Conservation (phyloP, 1,140 invertebrate genomes). For the Drosophila rhopaloa region DNA sequence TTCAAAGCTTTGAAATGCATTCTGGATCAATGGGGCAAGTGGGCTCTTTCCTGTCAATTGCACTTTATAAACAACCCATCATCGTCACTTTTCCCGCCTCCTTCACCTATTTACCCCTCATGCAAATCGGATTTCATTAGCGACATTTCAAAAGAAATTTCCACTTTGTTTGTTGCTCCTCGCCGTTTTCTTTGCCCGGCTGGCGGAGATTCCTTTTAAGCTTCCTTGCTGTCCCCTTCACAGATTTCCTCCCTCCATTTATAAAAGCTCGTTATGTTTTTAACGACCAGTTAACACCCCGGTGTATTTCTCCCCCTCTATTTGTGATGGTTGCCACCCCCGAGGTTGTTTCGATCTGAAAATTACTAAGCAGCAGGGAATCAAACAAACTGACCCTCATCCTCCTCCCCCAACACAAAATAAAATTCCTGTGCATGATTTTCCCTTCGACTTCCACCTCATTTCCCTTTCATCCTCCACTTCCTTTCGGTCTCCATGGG, state of each 20-base stretch:
- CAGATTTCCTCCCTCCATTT: slow-evolving; percentile 7
- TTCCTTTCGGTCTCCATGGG: slow-evolving; percentile 28
- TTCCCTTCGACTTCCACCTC: slow-evolving; percentile 26
- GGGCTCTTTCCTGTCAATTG: slow-evolving; percentile 30
- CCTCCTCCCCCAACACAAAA: slow-evolving; percentile 1
- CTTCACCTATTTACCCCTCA: neutral
- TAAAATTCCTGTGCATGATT: slow-evolving; percentile 34
- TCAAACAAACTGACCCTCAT: slow-evolving; percentile 72
- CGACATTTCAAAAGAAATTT: slow-evolving; percentile 69
- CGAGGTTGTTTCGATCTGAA: slow-evolving; percentile 50
- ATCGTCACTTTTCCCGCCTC: neutral
- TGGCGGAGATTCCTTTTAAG: slow-evolving; percentile 13
- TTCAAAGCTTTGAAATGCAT: slow-evolving; percentile 33
- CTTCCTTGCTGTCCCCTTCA: neutral
- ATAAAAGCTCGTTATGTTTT: slow-evolving; percentile 59
- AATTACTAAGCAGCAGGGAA: slow-evolving; percentile 72
- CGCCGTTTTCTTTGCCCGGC: slow-evolving; percentile 33
- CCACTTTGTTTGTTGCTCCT: slow-evolving; percentile 51
- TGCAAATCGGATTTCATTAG: slow-evolving; percentile 77
- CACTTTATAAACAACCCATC: slow-evolving; percentile 28
- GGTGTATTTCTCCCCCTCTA: neutral
- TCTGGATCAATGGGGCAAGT: slow-evolving; percentile 26
- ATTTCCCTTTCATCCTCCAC: slow-evolving; percentile 27
- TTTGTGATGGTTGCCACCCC: slow-evolving; percentile 30
- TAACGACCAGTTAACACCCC: slow-evolving; percentile 69